Conservation (phyloP, 2,113 vertebrate genomes). For the Alectura lathami region DNA sequence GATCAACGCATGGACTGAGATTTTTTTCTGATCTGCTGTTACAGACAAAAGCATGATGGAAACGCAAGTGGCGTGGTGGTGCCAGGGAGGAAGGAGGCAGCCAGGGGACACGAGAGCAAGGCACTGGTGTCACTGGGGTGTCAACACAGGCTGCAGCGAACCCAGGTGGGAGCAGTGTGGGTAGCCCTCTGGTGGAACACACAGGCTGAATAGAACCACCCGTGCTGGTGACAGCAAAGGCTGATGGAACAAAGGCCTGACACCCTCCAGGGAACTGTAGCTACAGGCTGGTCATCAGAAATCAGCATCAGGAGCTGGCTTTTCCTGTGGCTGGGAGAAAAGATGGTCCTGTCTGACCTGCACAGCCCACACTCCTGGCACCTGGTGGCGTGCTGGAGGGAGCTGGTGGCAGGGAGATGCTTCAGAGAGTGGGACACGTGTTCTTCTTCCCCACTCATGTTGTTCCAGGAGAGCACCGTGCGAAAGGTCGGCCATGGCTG, state of each 20-base stretch:
- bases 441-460: rapidly evolving
- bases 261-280: background rate
- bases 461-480: rapidly evolving
- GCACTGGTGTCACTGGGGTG: background rate
- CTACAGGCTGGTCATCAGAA: background rate
- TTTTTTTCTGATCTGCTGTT: background rate
- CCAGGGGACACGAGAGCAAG: background rate
- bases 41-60: background rate
- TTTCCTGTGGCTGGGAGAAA: background rate
- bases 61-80: rapidly evolving
- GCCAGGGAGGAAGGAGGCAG: background rate
- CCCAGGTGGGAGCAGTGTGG: background rate
- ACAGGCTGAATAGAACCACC: background rate
- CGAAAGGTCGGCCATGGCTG: rapidly evolving
- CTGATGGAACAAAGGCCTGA: background rate
- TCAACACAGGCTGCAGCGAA: background rate
- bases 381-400: background rate
- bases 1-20: background rate
- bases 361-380: background rate
- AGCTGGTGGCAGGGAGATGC: background rate
- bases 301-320: background rate
- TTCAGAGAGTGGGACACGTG: rapidly evolving
- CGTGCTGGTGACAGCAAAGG: background rate
- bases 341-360: background rate
- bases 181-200: background rate